phyloP scores from a whole-genome alignment of 1,140 invertebrate species.

The Euwallacea fornicatus region DNA sequence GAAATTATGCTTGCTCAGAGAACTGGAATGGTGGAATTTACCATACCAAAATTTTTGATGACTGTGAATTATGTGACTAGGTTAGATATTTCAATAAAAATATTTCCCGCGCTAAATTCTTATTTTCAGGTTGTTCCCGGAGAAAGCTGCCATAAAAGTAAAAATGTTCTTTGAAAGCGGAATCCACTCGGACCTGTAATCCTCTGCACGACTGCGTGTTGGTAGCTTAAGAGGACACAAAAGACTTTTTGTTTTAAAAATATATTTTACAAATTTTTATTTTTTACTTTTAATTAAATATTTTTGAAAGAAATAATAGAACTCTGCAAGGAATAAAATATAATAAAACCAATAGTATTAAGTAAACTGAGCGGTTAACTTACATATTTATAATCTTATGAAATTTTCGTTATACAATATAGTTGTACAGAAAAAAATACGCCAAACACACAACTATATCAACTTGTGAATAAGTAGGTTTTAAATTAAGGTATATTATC shows the following conservation, averaged over 20 bases:
- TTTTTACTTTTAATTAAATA: neutral
- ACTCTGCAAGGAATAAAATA: neutral
- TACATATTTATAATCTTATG: no score
- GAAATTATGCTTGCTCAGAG: conserved; percentile 56
- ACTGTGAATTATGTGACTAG: conserved; percentile 14
- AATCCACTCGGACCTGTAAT: conserved; percentile 18
- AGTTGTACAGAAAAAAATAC: no score
- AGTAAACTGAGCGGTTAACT: neutral
- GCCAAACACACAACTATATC: no score
- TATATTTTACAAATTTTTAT: no score
- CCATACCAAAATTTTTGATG: conserved; percentile 39
- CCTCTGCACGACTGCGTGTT: neutral
- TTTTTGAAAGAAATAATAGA: neutral
- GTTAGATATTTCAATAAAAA: conserved; percentile 6
- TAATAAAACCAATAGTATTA: neutral
- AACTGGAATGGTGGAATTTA: conserved; percentile 49
- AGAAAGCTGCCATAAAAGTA: conserved; percentile 15
- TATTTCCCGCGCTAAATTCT: neutral
- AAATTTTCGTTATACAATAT: no score
- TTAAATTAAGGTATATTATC: no score
- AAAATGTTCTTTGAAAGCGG: conserved; percentile 27
- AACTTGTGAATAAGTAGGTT: no score
- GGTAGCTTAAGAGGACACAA: neutral
- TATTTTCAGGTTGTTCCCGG: conserved; percentile 18
- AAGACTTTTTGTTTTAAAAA: no score